phyloP scores from a whole-genome alignment of 2,113 vertebrate genomes.

The Paracanthobrama guichenoti region DNA sequence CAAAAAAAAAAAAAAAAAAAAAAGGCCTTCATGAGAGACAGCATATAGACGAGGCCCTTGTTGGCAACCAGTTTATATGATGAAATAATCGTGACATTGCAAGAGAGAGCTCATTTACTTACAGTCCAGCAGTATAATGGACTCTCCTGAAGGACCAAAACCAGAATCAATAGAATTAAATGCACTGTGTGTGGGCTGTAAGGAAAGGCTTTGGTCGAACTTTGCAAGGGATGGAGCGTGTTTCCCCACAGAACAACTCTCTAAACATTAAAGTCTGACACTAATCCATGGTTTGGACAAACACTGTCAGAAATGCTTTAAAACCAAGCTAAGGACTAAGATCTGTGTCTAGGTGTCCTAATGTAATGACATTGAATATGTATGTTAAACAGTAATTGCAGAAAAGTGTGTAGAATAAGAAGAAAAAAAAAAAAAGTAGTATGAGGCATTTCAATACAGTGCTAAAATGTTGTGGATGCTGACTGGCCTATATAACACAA shows the following conservation, averaged over 20 bases:
- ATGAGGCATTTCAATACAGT: background rate
- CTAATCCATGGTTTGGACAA: background rate
- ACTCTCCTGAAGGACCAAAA: slow-evolving; percentile 26
- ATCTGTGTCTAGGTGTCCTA: background rate
- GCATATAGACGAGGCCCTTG: slow-evolving; percentile 32
- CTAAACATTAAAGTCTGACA: background rate
- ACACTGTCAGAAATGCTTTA: background rate
- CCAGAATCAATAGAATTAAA: slow-evolving; percentile 1
- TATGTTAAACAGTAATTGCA: no score
- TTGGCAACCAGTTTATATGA: slow-evolving; percentile 10
- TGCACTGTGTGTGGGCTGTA: background rate
- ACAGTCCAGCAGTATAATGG: slow-evolving; percentile 3
- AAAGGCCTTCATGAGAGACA: slow-evolving; percentile 6
- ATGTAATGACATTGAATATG: no score
- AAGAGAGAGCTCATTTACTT: slow-evolving; percentile 19
- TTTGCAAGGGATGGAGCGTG: background rate
- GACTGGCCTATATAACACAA: background rate
- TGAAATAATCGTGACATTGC: slow-evolving; percentile 18
- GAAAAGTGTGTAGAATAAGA: background rate
- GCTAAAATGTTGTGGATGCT: background rate
- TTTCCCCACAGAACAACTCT: background rate
- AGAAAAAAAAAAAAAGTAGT: background rate
- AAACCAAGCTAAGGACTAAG: background rate
- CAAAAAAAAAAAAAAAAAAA: slow-evolving; percentile 37
- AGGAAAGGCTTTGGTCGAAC: slow-evolving; percentile 9